Percentiles rank a stretch among this genome's conserved stretches.
These are phyloP conservation scores for Antheraea yamamai DNA, from an alignment of 2,888 invertebrate species.

Conservation along the genomic window DNA sequence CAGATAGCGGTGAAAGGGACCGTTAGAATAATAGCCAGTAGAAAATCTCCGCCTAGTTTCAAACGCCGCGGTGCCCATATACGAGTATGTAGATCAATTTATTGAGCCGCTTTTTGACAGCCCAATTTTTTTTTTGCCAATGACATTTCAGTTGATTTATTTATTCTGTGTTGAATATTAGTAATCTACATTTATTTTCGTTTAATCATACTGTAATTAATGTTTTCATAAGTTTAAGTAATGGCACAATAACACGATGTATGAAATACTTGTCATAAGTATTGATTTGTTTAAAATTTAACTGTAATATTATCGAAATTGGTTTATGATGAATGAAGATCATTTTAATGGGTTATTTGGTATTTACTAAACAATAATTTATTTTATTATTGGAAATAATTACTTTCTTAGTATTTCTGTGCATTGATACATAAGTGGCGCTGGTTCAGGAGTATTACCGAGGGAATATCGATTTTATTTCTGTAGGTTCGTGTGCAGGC, in stretches of 20 bases:
- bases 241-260: not conserved
- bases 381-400: not conserved
- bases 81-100: slow-evolving; percentile 50
- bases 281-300: not conserved
- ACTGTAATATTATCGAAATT: not conserved
- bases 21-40: slow-evolving; percentile 75
- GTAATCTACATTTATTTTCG: not conserved
- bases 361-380: not conserved
- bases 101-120: slow-evolving; percentile 51
- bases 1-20: slow-evolving; percentile 81
- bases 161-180: slow-evolving; percentile 22
- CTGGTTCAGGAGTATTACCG: no score
- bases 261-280: not conserved
- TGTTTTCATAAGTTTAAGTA: slow-evolving; percentile 1
- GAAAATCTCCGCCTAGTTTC: slow-evolving; percentile 64
- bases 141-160: slow-evolving; percentile 52
- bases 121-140: slow-evolving; percentile 49
- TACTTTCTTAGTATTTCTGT: not conserved
- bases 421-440: not conserved
- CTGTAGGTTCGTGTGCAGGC: no score
- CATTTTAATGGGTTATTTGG: not conserved
- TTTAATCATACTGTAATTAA: slow-evolving; percentile 18
- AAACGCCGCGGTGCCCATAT: slow-evolving; percentile 46
- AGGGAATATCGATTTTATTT: no score
- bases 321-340: not conserved